Evolutionary conservation across 2,888 invertebrate species (phyloP).

Genomic region (Scaptodrosophila latifasciaeformis): DNA sequence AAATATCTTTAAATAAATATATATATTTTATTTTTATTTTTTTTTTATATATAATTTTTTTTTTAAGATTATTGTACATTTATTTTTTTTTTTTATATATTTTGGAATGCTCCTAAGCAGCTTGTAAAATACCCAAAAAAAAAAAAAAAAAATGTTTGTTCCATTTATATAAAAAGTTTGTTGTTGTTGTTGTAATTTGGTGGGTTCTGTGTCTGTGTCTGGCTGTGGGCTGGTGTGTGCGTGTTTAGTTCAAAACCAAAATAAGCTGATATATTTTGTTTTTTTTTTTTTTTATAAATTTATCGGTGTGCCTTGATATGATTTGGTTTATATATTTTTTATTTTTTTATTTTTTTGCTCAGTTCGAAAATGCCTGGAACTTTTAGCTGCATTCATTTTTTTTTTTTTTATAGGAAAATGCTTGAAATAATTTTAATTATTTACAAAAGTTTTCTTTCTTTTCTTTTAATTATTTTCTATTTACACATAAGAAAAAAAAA

Average conservation of each 20-base stretch:
- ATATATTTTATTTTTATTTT: constrained; percentile 10
- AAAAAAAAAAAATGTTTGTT: too few relatives aligned
- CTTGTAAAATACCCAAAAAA: constrained; percentile 2
- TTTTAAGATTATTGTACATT: constrained; percentile 13
- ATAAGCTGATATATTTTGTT: not conserved
- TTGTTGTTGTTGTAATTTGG: constrained; percentile 26
- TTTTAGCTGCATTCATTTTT: constrained; percentile 25
- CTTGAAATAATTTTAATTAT: constrained; percentile 32
- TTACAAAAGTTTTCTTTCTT: constrained; percentile 36
- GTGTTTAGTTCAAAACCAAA: not conserved
- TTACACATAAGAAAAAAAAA: constrained; percentile 43
- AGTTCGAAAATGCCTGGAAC: too few relatives aligned
- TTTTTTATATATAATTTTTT: constrained; percentile 11
- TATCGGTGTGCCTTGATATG: too few relatives aligned
- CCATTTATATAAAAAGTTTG: not conserved
- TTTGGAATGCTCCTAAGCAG: constrained; percentile 30
- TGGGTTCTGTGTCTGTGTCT: not conserved
- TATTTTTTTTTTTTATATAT: not conserved
- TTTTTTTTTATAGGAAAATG: not conserved
- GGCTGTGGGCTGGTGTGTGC: not conserved
- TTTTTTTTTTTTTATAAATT: not conserved
- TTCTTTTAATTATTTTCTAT: not conserved
- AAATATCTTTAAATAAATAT: constrained; percentile 44
- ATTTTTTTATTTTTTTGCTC: constrained; percentile 24
- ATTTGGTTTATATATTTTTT: constrained; percentile 8